Evolutionary conservation across 2,797 vertebrate species (phyloP), one percentile per base, ranked within the genome.

Genomic region (Spondyliosoma cantharus): DNA sequence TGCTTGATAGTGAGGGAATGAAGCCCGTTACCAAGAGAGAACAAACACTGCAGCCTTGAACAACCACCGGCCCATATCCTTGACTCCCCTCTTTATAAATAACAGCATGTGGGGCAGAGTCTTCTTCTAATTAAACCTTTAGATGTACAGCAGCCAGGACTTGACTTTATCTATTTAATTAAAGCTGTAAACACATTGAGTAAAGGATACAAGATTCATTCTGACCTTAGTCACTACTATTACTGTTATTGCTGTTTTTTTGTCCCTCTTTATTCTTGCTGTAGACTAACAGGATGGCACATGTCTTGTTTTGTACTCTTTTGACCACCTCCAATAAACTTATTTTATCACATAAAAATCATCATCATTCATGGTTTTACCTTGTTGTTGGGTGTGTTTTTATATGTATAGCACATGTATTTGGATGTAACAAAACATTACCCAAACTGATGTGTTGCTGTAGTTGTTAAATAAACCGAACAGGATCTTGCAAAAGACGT

Each of bases 1-100:
- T 59, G 65, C 20, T 67, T 68, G 72, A 72, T 46, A 69, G 15
- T 46, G 63, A 68, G 32, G 1, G 12, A 67, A 24, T 43, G 43
- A 67, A 69, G 45, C 45, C 53, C 2, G 48, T 56, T 83, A 57
- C 25, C n/a, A 50, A 42, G 49, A 67, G 49, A 67, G 15, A 71
- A 17, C 50, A 49, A 76, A 67, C 27, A 11, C 59, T 25, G 53
- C 49, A 74, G 58, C 46, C 37, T 63, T 43, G 17, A 80, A 63
- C 59, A 72, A 11, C 54, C n/a, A 46, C 27, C 27, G 24, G 25
- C 45, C 13, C 2, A 1, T 19, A 66, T 24, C 56, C 68, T 80
- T 64, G 54, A 60, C 29, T 57, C 25, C 32, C 20, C 16, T 43
- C 9, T 42, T 50, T 9, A 54, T 42, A 29, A 69, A 61, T 56